Evolutionary conservation across 2,113 vertebrate genomes (phyloP), one percentile per base, ranked within the genome.

Genomic region (Phycodurus eques): DNA sequence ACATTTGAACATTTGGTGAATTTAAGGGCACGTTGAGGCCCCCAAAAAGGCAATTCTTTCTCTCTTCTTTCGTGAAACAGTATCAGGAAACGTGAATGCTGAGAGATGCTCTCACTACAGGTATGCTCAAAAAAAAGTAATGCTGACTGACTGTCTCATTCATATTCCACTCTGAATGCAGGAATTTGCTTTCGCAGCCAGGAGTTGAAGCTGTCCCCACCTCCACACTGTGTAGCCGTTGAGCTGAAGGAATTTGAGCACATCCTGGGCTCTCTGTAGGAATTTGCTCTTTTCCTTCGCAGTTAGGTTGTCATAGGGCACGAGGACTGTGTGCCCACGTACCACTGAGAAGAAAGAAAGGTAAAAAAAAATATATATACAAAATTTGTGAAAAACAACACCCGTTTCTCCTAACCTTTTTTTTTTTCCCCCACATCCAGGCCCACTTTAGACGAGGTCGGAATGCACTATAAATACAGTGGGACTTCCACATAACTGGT

Each of bases 231-330:
- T 93, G 81, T 94, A 98, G 44, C 96, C 95, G 67, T 95, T 98
- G 65, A 98, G 95, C 84, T 95, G 94, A 19, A 99, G 84, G 84
- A 98, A 98, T 88, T 96, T 98, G 62, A 99, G 92, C 76, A 98
- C 91, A 78, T 97, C 96, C 63, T 97, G 95, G 7, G 96, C 96
- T 88, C 94, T 94, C 60, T 96, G 96, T 86, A 94, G 87, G 65
- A 96, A 95, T 82, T 95, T 95, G 54, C 88, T 93, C 91, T 97
- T 97, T 86, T 98, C 96, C 85, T 96, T 96, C 73, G 94, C 91
- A 51, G 94, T 95, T 75, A 98, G 90, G 0, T 94, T 94, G 51
- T 96, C 94, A 27, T 96, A 98, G 5, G 96, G 95, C 33, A 96
- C 94, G 66, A 96, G 90, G 74, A 96, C 82, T 7, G 94, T 92